Base-by-base conservation (phyloP, 2,797 vertebrate genomes). In the Fringilla coelebs region DNA sequence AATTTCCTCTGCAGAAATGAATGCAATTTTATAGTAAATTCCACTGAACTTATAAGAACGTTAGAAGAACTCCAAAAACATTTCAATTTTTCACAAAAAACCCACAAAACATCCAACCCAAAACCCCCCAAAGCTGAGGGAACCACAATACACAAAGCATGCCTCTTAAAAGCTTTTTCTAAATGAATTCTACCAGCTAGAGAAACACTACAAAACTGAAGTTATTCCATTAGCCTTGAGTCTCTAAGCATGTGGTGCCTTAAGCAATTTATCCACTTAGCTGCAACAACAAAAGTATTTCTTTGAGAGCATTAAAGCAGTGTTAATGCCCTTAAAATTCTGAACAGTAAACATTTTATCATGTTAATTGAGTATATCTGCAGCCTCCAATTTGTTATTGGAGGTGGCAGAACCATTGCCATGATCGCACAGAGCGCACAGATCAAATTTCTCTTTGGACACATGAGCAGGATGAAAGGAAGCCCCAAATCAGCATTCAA, bases 241-340 rank as follows among this genome's bases (percentile, higher is more conserved):
- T 86, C 93, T 88, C 73, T 43, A 85, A 94, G 75, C 51, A 84
- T 77, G 60, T 55, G 72, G 29, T 94, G 89, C 95, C 90, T 85
- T 88, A 70, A 96, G 93, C 93, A 81, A 95, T 96, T 96, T 92
- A 94, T 82, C 85, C 84, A 95, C 94, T 96, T 96, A 93, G 82
- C 36, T 72, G 32, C 77, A 93, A 87, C 45, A 82, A 73, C 16
- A 49, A 57, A 83, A 52, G 19, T 57, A 62, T 49, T 86, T 95
- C 41, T 87, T 83, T 84, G n/a, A 79, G 17, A 94, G 28, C 41
- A 65, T 58, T 90, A 89, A 82, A 65, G 9, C 57, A 57, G 21
- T 13, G 24, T 51, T 83, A 85, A 32, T n/a, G 75, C 94, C 48
- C 70, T 91, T 78, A 80, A 94, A 73, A 45, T 88, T 94, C 29